These are phyloP conservation scores for Frankliniella fusca DNA, from an alignment of 2,888 invertebrate species.

Conservation along the genomic window DNA sequence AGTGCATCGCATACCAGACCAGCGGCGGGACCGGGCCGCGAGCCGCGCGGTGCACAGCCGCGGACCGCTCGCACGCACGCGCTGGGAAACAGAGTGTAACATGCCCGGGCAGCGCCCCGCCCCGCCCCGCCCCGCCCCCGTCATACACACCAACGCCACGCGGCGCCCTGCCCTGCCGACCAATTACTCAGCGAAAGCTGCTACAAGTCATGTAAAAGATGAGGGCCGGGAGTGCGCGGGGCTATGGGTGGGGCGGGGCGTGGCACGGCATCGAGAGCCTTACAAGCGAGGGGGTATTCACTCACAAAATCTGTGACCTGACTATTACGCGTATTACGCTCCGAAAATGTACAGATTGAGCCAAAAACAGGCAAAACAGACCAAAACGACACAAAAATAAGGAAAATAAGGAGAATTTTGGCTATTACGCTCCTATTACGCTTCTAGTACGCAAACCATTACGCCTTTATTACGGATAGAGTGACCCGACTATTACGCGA, in stretches of 20 bases:
- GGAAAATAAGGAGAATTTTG: too few relatives aligned
- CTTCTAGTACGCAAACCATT: too few relatives aligned
- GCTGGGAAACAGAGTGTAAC: slow-evolving; percentile 23
- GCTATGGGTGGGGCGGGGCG: background rate
- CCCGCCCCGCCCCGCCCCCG: background rate
- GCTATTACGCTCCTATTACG: too few relatives aligned
- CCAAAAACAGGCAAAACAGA: too few relatives aligned
- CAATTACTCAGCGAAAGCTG: slow-evolving; percentile 2
- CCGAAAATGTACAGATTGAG: too few relatives aligned
- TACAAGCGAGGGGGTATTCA: too few relatives aligned
- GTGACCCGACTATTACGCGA: too few relatives aligned
- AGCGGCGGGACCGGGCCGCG: background rate
- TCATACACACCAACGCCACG: background rate
- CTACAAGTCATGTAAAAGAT: background rate
- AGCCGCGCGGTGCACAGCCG: background rate
- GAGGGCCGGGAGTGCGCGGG: background rate
- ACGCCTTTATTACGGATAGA: too few relatives aligned
- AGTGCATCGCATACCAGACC: too few relatives aligned
- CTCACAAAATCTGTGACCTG: too few relatives aligned
- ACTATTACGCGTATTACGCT: too few relatives aligned
- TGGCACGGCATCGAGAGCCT: background rate
- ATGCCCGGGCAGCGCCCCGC: background rate
- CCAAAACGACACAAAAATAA: too few relatives aligned
- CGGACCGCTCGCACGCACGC: background rate
- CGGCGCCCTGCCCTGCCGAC: background rate